These are phyloP conservation scores for Sabatieria punctata DNA, from an alignment of 2,888 invertebrate species.

Conservation along the genomic window DNA sequence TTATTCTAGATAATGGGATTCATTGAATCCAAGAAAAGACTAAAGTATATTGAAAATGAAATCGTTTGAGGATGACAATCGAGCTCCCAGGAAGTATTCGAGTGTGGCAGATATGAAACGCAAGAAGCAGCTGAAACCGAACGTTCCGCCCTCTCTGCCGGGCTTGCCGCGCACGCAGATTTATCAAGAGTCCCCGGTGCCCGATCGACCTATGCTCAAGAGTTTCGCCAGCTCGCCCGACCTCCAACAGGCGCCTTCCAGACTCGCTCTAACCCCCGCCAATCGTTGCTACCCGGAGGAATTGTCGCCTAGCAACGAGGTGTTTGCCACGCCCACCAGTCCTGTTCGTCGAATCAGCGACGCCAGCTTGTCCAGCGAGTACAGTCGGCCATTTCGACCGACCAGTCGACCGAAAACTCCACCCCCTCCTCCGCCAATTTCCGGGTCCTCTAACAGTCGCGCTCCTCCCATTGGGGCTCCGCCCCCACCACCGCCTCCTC, in stretches of 20 bases:
- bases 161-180: background rate
- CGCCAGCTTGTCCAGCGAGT: background rate
- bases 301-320: background rate
- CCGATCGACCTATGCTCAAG: conserved; percentile 10
- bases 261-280: conserved; percentile 13
- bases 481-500: conserved; percentile 31
- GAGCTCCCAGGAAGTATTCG: conserved; percentile 50
- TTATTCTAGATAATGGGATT: no score
- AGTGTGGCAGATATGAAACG: conserved; percentile 91
- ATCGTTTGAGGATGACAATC: no score
- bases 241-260: conserved; percentile 2
- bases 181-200: background rate
- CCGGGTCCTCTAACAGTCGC: conserved; percentile 14
- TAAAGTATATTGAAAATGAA: no score
- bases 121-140: conserved; percentile 48
- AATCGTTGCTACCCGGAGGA: conserved; percentile 11
- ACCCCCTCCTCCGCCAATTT: conserved; percentile 30
- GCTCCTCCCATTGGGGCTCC: conserved; percentile 17
- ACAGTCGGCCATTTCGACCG: conserved; percentile 15
- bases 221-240: conserved; percentile 18
- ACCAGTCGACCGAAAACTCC: conserved; percentile 40
- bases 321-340: no score
- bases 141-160: background rate
- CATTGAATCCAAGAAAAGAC: no score
- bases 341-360: background rate